Evolutionary conservation across 2,888 invertebrate species (phyloP).

Genomic region (Caenorhabditis japonica): DNA sequence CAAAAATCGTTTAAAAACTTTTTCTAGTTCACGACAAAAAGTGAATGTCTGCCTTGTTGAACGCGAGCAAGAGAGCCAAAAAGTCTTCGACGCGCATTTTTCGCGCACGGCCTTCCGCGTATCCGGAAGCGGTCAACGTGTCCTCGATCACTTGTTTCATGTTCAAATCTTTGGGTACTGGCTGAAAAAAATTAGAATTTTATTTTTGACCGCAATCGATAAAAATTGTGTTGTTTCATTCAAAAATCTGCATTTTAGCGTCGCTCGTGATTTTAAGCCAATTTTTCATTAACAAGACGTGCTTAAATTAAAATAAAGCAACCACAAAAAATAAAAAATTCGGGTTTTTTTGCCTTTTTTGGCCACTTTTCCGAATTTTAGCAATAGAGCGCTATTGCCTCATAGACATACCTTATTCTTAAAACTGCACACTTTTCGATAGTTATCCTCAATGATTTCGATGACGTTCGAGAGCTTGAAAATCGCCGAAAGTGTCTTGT

Average conservation of each 20-base stretch:
- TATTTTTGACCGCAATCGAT: not conserved
- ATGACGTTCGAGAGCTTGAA: constrained; percentile 84
- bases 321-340: constrained; percentile 71
- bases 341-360: too few species aligned
- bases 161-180: constrained; percentile 85
- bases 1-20: too few species aligned
- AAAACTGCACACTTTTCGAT: constrained; percentile 88
- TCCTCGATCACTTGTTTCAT: constrained; percentile 87
- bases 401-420: constrained; percentile 85
- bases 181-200: constrained; percentile 80
- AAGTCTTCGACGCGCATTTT: constrained; percentile 97
- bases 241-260: constrained; percentile 1
- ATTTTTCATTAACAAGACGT: not conserved
- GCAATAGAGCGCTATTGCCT: too few species aligned
- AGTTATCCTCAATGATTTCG: constrained; percentile 90
- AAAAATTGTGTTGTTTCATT: constrained; percentile 1
- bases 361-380: too few species aligned
- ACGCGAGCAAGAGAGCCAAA: constrained; percentile 86
- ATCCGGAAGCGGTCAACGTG: constrained; percentile 83
- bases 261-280: not conserved
- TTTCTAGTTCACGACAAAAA: constrained; percentile 80
- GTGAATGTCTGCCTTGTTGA: constrained; percentile 93
- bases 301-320: not conserved
- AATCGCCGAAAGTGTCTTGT: constrained; percentile 91
- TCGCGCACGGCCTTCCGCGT: constrained; percentile 87